Evolutionary conservation across 1,140 invertebrate species (phyloP).

Genomic region (Brachionus paranguensis): DNA sequence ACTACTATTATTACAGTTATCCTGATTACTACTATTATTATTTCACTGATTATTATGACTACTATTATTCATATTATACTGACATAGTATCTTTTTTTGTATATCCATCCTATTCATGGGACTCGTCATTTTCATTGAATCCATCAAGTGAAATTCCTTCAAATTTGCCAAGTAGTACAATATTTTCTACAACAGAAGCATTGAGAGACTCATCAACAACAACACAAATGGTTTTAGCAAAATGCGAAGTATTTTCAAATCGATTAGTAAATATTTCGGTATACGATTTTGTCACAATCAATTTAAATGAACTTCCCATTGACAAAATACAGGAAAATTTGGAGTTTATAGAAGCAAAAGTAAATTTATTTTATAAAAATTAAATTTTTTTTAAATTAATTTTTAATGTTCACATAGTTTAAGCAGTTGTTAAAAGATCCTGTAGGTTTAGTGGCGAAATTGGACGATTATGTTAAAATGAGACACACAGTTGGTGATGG

Average conservation of each 20-base stretch:
- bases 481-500: not conserved
- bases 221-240: not conserved
- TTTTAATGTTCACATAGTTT: not conserved
- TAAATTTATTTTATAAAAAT: not conserved
- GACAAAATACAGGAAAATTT: not conserved
- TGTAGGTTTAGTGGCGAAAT: not conserved
- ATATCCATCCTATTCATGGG: not conserved
- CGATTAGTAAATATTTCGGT: not conserved
- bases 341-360: not conserved
- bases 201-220: not conserved
- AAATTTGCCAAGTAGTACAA: not conserved
- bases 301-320: not conserved
- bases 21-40: not conserved
- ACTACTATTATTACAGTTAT: not conserved
- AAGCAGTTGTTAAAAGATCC: not conserved
- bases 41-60: not conserved
- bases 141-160: not conserved
- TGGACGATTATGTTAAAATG: not conserved
- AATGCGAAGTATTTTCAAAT: not conserved
- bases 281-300: not conserved
- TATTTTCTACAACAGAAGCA: not conserved
- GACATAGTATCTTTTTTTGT: not conserved
- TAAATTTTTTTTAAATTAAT: not conserved
- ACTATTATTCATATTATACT: not conserved
- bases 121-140: not conserved